Base-by-base conservation (phyloP, 1,140 invertebrate species). In the Drosophila trapezifrons region DNA sequence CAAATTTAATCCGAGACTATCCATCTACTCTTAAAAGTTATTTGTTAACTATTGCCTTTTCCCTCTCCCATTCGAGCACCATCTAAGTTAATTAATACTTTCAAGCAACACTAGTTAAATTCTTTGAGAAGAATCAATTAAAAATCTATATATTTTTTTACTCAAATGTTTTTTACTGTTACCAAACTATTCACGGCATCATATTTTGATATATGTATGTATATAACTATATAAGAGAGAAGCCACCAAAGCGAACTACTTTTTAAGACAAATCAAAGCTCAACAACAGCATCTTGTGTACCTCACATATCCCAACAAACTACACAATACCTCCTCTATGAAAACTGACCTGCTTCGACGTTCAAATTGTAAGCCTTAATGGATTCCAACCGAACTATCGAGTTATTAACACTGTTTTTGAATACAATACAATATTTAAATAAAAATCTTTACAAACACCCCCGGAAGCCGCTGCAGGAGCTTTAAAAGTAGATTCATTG, bases 141-240 rank as follows among this genome's bases (percentile, higher is more conserved):
- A 78, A 82, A 47, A 40, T 78, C 75, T 75, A 62, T 81, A 77
- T 81, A 83, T 82, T 75, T 82, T 82, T 75, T 69, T 78, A 74
- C 62, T 58, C 49, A 60, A 74, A 54, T 37, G 54, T 78, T 78
- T 78, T 78, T 77, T 78, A 77, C 46, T 77, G 40, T 64, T 59
- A 66, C 37, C 35, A 60, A 59, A 73, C 52, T 49, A 75, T 63
- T 69, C 51, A 52, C 45, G 54, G 25, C 52, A 65, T 69, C 37
- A 67, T 69, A 76, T 64, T 73, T 55, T 56, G 35, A 76, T 62
- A 80, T 65, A 70, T 80, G 47, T 70, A 60, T 71, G 38, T 76
- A 49, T 71, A 76, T 72, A 76, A 80, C 46, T 78, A 46, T 65
- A 20, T 71, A 71, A 71, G 65, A 71, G 20, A 57, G 56, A 71